A percentile compares a stretch with the other conserved stretches of the same genome.
Conservation (phyloP, 2,797 vertebrate genomes). For the Uromys caudimaculatus region DNA sequence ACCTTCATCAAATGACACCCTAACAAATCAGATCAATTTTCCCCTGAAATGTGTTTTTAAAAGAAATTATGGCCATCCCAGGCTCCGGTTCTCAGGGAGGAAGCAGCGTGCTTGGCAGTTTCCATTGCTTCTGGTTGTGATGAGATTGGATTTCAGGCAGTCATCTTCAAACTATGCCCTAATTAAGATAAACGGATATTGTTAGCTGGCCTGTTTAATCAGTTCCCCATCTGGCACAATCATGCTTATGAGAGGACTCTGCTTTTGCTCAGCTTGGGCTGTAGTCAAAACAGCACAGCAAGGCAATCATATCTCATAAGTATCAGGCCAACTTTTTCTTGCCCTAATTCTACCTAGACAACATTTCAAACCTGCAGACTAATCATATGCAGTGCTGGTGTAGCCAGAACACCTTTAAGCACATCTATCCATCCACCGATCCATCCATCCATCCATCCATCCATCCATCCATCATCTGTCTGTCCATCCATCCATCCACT, state of each 20-base stretch:
- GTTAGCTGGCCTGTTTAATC: conserved; percentile 82
- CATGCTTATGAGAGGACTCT: conserved; percentile 72
- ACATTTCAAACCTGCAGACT: not conserved
- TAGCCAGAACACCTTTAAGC: not conserved
- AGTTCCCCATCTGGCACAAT: conserved; percentile 82
- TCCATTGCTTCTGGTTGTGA: conserved; percentile 79
- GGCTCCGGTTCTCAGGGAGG: conserved; percentile 64
- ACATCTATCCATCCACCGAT: not conserved
- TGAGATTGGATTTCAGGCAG: conserved; percentile 80
- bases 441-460: not conserved
- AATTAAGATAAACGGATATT: conserved; percentile 85
- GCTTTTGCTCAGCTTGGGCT: conserved; percentile 62
- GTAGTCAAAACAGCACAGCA: conserved; percentile 59
- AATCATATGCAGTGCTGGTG: not conserved
- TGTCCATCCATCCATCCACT: not conserved
- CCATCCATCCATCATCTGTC: not conserved
- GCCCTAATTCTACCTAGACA: conserved; percentile 4
- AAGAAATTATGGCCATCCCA: conserved; percentile 74
- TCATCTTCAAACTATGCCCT: conserved; percentile 74
- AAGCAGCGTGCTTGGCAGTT: conserved; percentile 76
- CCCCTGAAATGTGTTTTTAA: conserved; percentile 68
- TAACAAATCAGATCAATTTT: conserved; percentile 76
- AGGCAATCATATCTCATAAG: conserved; percentile 4
- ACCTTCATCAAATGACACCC: conserved; percentile 66
- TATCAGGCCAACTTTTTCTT: not conserved